Base-by-base conservation (phyloP, 1,140 invertebrate genomes). In the Callitettix versicolor region DNA sequence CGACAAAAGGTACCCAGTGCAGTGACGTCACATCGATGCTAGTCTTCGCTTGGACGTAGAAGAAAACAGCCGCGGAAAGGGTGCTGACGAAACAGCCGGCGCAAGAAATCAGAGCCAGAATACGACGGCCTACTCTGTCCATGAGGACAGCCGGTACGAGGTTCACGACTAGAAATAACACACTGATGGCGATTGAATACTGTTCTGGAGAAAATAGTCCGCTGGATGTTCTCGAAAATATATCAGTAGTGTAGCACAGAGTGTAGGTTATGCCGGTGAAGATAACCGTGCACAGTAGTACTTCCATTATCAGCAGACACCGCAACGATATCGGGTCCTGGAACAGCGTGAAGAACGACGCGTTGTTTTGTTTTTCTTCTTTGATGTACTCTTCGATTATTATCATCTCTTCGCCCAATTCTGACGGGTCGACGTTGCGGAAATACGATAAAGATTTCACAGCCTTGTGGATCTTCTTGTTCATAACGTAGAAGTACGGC, bases 401-500 rank as follows among this genome's bases (percentile, higher is more conserved):
- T 18, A 14, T 6, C 0, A 56, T 7, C 41, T 56, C 55, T 51
- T 56, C 24, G 2, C 17, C 11, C 11, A 50, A 34, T 26, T 42
- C 34, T 7, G 21, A 11, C 21, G 15, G 30, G 2, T 38, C 30
- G 38, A 44, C 34, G 1, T 53, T 79, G 1, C 89, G 73, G 0
- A 93, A 70, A 59, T 76, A 84, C 46, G 76, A 71, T 55, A 94
- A 67, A 4, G 82, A 71, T 1, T 72, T 63, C 1, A 78, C 66
- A 0, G 88, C 88, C 2, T 81, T 79, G 6, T 76, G 68, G 36
- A 74, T 73, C 26, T 77, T 72, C 63, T 76, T 73, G 61, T 77
- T 77, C 5, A 70, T 69, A 0, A 88, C 69, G 24, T 83, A 71
- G 58, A 77, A 88, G 53, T 80, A 81, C 0, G 91, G 91, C 33